Conservation (phyloP, 2,113 vertebrate species). For the Mustela lutreola region DNA sequence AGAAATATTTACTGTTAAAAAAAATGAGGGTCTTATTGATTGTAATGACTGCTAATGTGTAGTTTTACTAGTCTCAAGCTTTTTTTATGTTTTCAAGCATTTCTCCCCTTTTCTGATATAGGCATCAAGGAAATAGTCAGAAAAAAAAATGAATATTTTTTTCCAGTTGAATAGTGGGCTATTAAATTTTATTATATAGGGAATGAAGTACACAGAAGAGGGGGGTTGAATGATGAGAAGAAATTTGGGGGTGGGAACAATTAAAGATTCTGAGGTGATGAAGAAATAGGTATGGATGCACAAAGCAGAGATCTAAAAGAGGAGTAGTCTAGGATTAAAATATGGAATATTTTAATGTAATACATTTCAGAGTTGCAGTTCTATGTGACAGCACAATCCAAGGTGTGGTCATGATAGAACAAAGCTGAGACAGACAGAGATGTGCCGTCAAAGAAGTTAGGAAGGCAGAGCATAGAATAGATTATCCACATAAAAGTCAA, state of each 20-base stretch:
- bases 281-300: neutral
- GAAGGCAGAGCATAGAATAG: neutral
- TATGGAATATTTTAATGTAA: neutral
- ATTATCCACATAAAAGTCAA: neutral
- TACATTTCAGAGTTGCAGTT: neutral
- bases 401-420: neutral
- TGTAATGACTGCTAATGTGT: neutral
- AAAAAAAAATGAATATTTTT: neutral
- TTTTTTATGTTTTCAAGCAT: neutral
- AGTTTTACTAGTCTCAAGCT: neutral
- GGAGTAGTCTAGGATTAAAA: neutral
- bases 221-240: neutral
- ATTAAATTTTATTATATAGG: neutral
- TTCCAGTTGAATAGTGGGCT: neutral
- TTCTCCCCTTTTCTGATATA: neutral
- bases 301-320: neutral
- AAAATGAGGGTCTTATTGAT: neutral
- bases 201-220: neutral
- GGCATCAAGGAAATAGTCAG: neutral
- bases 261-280: neutral
- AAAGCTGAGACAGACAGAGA: neutral
- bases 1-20: neutral
- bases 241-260: neutral
- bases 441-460: neutral
- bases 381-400: neutral